These are phyloP conservation scores for Trachemys scripta DNA, from an alignment of 2,113 vertebrate genomes.

Conservation along the genomic window DNA sequence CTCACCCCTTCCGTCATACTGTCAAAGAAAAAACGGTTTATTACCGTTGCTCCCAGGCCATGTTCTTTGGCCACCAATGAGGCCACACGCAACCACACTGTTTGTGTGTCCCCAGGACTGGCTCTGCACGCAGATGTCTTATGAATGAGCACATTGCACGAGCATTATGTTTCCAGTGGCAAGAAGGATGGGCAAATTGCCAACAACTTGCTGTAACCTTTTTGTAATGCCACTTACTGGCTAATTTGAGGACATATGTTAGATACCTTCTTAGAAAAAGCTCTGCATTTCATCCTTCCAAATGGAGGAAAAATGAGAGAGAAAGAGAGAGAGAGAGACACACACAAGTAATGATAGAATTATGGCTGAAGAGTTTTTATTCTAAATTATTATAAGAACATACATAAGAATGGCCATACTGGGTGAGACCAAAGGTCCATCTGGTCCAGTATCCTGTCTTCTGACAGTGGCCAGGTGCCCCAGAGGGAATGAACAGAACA, in stretches of 20 bases:
- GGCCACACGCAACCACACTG: not conserved
- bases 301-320: conserved; percentile 54
- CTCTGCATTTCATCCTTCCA: conserved; percentile 68
- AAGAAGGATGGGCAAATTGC: conserved; percentile 53
- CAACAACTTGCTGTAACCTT: conserved; percentile 61
- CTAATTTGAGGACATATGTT: conserved; percentile 51
- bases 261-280: conserved; percentile 59
- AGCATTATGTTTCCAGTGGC: conserved; percentile 60
- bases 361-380: conserved; percentile 29
- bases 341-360: conserved; percentile 25
- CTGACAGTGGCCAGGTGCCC: no score
- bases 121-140: not conserved
- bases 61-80: not conserved
- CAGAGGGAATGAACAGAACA: no score
- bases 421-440: no score
- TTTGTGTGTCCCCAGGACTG: not conserved
- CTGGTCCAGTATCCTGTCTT: no score
- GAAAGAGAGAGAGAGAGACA: conserved; percentile 45
- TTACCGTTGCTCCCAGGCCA: not conserved
- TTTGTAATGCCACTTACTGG: conserved; percentile 68
- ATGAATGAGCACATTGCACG: conserved; percentile 43
- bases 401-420: no score
- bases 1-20: not conserved
- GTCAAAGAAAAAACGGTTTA: not conserved
- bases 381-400: conserved; percentile 13